Conservation (phyloP, 2,113 vertebrate genomes). For the Phrynocephalus versicolor region DNA sequence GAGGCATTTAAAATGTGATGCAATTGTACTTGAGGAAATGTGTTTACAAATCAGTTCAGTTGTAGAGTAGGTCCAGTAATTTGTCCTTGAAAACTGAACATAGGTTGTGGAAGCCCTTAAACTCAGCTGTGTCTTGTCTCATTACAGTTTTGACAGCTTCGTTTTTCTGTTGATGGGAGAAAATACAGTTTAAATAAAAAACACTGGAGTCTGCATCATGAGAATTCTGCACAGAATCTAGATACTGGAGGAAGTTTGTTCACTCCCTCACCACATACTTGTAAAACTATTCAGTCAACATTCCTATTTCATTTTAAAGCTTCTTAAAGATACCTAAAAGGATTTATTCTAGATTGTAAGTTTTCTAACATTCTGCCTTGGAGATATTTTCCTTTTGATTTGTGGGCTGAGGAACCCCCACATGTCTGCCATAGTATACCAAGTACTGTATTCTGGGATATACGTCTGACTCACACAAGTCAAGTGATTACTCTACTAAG, state of each 20-base stretch:
- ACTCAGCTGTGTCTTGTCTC: conserved; percentile 73
- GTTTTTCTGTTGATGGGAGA: conserved; percentile 53
- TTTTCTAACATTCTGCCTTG: neutral
- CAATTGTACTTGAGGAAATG: conserved; percentile 61
- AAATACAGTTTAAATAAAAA: conserved; percentile 30
- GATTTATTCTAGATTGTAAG: neutral
- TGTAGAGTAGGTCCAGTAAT: conserved; percentile 62
- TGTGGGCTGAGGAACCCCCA: neutral
- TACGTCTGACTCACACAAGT: neutral
- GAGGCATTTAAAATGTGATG: conserved; percentile 20
- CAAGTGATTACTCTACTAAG: neutral
- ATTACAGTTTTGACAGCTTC: conserved; percentile 61
- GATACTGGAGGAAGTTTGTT: conserved; percentile 48
- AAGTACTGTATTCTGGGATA: neutral
- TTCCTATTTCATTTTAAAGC: conserved; percentile 33
- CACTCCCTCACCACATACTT: conserved; percentile 48
- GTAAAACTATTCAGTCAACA: conserved; percentile 45
- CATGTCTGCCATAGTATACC: neutral
- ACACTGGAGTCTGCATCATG: neutral
- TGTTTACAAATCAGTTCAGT: conserved; percentile 63
- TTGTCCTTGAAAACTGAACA: conserved; percentile 46
- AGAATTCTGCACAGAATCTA: conserved; percentile 34
- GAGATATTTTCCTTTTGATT: neutral
- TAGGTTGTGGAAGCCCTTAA: conserved; percentile 50
- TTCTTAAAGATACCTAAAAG: neutral